Percentiles rank a stretch among this genome's conserved stretches.
These are phyloP conservation scores for Mystacornis crossleyi DNA, from an alignment of 2,113 vertebrate genomes.

Conservation along the genomic window DNA sequence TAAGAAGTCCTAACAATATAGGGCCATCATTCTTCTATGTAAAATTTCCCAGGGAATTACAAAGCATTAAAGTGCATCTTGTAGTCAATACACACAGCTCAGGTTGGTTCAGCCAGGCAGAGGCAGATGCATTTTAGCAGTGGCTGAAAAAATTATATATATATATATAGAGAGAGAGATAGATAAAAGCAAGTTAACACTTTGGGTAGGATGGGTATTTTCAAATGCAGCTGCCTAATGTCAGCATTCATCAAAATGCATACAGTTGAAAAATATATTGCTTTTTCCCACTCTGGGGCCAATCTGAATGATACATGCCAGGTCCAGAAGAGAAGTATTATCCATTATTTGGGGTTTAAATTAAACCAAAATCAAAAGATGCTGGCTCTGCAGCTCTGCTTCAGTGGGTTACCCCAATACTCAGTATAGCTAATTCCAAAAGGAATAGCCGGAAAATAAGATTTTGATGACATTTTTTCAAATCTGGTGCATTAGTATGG, in stretches of 20 bases:
- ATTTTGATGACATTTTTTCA: background rate
- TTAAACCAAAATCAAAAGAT: background rate
- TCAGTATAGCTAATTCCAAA: background rate
- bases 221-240: background rate
- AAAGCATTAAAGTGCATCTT: background rate
- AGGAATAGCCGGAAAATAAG: background rate
- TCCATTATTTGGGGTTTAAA: background rate
- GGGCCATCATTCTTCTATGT: background rate
- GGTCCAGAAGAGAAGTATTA: background rate
- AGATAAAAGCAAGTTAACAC: background rate
- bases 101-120: background rate
- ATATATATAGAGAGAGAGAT: too few species aligned
- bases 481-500: conserved; percentile 39
- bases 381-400: background rate
- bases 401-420: background rate
- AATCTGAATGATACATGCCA: background rate
- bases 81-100: background rate
- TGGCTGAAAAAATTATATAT: background rate
- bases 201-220: background rate
- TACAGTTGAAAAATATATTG: background rate
- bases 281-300: background rate
- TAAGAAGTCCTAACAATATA: background rate
- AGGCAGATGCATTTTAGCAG: background rate
- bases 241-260: background rate
- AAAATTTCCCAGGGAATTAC: background rate